A percentile compares a stretch with the other conserved stretches of the same genome.
These are phyloP conservation scores for Porphyrio hochstetteri DNA, from an alignment of 2,113 vertebrate species.

Conservation along the genomic window DNA sequence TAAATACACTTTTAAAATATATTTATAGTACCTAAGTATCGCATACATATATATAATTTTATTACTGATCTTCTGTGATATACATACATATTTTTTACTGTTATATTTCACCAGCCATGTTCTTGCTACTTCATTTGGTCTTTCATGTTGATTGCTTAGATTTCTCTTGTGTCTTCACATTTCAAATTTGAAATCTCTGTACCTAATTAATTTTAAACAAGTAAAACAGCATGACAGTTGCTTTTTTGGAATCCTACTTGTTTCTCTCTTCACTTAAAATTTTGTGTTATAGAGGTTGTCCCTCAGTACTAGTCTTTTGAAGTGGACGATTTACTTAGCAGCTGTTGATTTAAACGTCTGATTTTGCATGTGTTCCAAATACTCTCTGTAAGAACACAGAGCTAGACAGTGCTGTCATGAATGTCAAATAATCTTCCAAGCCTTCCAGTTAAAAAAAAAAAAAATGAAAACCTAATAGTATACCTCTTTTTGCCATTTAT, in stretches of 20 bases:
- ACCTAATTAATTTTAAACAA: neutral
- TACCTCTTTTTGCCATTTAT: fast-evolving
- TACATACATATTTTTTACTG: neutral
- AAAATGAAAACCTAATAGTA: neutral
- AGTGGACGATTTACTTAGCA: neutral
- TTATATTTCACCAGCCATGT: neutral
- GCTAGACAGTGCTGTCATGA: neutral
- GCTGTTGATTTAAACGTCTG: neutral
- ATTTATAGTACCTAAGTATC: neutral
- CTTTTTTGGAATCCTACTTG: neutral
- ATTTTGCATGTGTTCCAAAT: neutral
- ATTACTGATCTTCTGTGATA: neutral
- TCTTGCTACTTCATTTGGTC: neutral
- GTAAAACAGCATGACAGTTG: neutral
- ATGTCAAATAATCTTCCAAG: neutral
- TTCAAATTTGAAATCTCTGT: neutral
- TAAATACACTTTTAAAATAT: neutral
- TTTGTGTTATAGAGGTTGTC: neutral
- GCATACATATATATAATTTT: neutral
- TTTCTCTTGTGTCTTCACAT: neutral
- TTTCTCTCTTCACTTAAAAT: neutral
- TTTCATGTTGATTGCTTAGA: neutral
- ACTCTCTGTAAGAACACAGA: neutral
- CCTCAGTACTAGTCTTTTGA: neutral
- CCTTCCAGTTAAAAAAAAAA: neutral